Base-by-base conservation (phyloP, 2,797 vertebrate species). In the Sebastes kiyomatsui region DNA sequence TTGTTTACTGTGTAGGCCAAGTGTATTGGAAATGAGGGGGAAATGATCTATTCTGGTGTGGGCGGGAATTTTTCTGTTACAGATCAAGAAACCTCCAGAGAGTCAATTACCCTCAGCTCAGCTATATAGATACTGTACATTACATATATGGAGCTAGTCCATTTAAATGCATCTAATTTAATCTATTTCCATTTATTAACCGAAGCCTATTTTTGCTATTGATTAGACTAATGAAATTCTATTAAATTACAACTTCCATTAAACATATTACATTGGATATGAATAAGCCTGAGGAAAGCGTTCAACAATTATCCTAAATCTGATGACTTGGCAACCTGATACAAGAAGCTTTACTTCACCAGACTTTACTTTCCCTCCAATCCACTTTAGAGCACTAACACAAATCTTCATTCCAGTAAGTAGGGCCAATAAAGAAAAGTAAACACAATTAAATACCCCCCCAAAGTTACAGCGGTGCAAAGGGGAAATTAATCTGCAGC, bases 1-100 rank as follows among this genome's bases (percentile, higher is more conserved):
- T 76, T 90, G 88, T 91, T 90, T 87, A 84, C 85, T 54, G 72
- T 83, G 79, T 30, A 49, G 73, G 56, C 60, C 69, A 60, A 79
- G 83, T 79, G 64, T 56, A 49, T 79, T 30, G 71, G 80, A 85
- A 82, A 87, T 78, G 67, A 84, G 67, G 65, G 75, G 68, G 67
- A 33, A 67, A 68, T 73, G 27, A 83, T 88, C 77, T 65, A 16
- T 75, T 83, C 66, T 79, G 68, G 75, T 60, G 83, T 84, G 77
- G 80, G 83, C 11, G 49, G 75, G 72, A 46, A 13, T 8, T 42
- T 81, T 83, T 73, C 32, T 74, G 59, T 64, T 73, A 62, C 28
- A 67, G 46, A 88, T 78, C 67, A 78, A 25, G 33, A 76, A 70
- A 8, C 65, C 84, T 61, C 73, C 70, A 67, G 73, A 80, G 86